Conservation (phyloP, 2,113 vertebrate species). For the Toxostoma redivivum region DNA sequence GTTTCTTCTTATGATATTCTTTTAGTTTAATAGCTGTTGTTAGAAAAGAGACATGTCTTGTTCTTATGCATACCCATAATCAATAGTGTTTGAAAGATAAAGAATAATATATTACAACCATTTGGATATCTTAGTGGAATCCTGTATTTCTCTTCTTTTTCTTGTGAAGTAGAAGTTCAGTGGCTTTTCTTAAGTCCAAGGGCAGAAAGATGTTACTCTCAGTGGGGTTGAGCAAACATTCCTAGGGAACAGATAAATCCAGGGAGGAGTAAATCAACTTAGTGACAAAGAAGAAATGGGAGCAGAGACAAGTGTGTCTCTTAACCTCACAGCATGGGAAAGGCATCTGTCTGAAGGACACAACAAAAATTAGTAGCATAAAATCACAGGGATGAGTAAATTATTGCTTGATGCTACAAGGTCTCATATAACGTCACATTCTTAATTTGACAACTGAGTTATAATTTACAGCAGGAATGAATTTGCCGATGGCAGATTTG, state of each 20-base stretch:
- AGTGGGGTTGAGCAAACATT: conserved; percentile 4
- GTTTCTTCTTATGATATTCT: background rate
- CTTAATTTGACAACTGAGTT: conserved; percentile 53
- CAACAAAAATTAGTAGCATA: conserved; percentile 43
- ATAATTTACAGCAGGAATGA: conserved; percentile 46
- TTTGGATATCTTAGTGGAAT: background rate
- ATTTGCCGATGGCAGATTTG: conserved; percentile 45
- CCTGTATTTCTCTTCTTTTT: background rate
- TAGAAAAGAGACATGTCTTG: background rate
- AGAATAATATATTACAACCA: background rate
- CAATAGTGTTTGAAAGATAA: background rate
- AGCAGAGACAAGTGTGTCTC: background rate
- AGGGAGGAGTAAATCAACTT: conserved; percentile 28
- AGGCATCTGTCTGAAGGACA: conserved; percentile 44
- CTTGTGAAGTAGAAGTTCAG: background rate
- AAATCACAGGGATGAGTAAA: conserved; percentile 18
- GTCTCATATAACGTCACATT: conserved; percentile 34
- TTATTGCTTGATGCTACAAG: conserved; percentile 43
- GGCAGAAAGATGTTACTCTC: conserved; percentile 18
- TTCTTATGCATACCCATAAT: background rate
- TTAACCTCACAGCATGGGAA: conserved; percentile 29
- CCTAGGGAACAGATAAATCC: conserved; percentile 16
- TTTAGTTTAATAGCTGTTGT: background rate
- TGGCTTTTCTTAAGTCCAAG: conserved; percentile 15
- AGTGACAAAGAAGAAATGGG: conserved; percentile 23